These are phyloP conservation scores for Lasioglossum pauxillum DNA, from an alignment of 2,888 invertebrate species.

Conservation along the genomic window DNA sequence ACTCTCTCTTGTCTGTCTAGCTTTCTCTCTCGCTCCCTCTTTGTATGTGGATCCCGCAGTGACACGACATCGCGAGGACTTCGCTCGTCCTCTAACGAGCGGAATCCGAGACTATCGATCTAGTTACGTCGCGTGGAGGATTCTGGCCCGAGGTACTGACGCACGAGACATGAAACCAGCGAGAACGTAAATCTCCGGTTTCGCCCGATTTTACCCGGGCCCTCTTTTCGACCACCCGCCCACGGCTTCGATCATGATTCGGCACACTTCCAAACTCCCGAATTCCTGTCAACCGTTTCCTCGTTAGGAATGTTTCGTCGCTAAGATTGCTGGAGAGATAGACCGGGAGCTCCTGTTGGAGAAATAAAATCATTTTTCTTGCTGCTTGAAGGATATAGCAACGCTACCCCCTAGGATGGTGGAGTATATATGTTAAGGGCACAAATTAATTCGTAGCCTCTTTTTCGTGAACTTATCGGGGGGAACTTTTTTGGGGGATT, in stretches of 20 bases:
- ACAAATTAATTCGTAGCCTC: background rate
- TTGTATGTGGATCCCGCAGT: conserved; percentile 53
- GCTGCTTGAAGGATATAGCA: background rate
- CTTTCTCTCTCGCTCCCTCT: conserved; percentile 3
- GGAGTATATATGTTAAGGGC: background rate
- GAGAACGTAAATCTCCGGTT: conserved; percentile 54
- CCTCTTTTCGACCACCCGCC: background rate
- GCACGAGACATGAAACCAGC: conserved; percentile 38
- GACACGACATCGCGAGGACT: conserved; percentile 60
- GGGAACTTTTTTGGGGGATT: too few species aligned
- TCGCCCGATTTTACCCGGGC: conserved; percentile 38
- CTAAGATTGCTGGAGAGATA: background rate
- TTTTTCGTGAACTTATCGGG: background rate
- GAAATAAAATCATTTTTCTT: background rate
- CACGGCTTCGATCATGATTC: conserved; percentile 4
- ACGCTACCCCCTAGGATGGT: background rate
- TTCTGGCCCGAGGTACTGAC: conserved; percentile 42
- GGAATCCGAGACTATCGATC: conserved; percentile 71
- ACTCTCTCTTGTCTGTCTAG: conserved; percentile 14
- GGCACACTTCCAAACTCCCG: conserved; percentile 39
- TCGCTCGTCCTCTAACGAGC: conserved; percentile 63
- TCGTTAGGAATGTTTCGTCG: conserved; percentile 32
- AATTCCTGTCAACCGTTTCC: conserved; percentile 20
- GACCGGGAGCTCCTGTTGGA: background rate
- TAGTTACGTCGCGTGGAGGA: conserved; percentile 43